A percentile compares a stretch with the other conserved stretches of the same genome.
phyloP scores from a whole-genome alignment of 2,113 vertebrate genomes.

The Chaetodon trifascialis region DNA sequence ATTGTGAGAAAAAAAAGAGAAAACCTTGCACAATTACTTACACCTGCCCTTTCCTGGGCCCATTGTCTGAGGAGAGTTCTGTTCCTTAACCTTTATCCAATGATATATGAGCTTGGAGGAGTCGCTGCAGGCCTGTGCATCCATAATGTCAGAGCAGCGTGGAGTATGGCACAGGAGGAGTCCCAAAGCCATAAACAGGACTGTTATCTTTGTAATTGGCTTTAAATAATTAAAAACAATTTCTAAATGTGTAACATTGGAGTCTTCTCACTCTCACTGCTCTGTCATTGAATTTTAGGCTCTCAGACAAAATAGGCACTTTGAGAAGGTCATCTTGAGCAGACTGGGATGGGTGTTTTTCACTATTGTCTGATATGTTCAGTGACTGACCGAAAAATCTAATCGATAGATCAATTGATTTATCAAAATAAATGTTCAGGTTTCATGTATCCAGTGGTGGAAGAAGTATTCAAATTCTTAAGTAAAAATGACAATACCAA shows the following conservation, averaged over 20 bases:
- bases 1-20: conserved; percentile 47
- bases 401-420: background rate
- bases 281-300: conserved; percentile 1
- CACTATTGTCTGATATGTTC: background rate
- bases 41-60: conserved; percentile 71
- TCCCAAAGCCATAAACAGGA: conserved; percentile 47
- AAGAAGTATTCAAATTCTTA: too few relatives aligned
- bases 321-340: background rate
- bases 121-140: conserved; percentile 70
- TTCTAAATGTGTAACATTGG: conserved; percentile 1
- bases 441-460: background rate
- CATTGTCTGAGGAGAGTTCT: conserved; percentile 64
- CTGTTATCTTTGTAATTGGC: conserved; percentile 70
- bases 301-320: background rate
- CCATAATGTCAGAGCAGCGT: conserved; percentile 65
- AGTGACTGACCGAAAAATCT: background rate
- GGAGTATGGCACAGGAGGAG: conserved; percentile 40
- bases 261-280: conserved; percentile 8
- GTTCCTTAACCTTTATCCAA: conserved; percentile 81
- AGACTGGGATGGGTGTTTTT: background rate
- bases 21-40: conserved; percentile 72
- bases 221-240: conserved; percentile 68
- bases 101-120: conserved; percentile 73
- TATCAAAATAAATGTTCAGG: background rate
- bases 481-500: too few relatives aligned